Evolutionary conservation across 2,888 invertebrate species (phyloP), one percentile per base, ranked within the genome.

Genomic region (Adineta ricciae): DNA sequence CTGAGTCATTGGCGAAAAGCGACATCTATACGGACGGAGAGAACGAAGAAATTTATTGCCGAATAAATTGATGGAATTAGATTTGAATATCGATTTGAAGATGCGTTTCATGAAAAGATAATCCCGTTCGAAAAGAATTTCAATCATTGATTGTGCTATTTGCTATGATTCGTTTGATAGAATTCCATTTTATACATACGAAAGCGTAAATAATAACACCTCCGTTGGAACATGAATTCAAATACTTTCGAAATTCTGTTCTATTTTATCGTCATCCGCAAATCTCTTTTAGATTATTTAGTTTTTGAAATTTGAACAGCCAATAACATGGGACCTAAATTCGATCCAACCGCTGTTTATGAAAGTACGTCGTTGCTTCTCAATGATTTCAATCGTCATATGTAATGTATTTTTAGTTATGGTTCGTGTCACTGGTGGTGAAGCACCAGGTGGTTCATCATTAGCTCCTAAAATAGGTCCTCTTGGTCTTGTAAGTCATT

Each of bases 381-480:
- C 8, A 46, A 46, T 46, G 11, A 46, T 21, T 8, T 73, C 21
- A 5, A 24, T 78, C 41, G 8, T n/a, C 11, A 14, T 38, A 38
- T 78, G 2, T 21, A 21, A 1, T 38, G 21, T 36, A 4, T 24
- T 41, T 78, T 8, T 41, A 78, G 98, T 99, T 86, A 97, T 94
- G 92, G 92, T 99, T 91, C 93, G 96, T 92, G 97, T 97, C 91
- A 97, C 99, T 88, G 99, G 99, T 89, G 99, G 99, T 89, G 99
- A 99, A 94, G 97, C 99, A 84, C 98, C 98, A 90, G 99, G 99
- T 87, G 99, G 99, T 87, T 97, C 99, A 85, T 96, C 98, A 19
- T 93, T 99, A 90, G 99, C 99, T 88, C 99, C 99, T 78, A 99
- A 99, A 93, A 98, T 99, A 89, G 99, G 99, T 93, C 99, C 99